Evolutionary conservation across 2,888 invertebrate species (phyloP), one percentile per base, ranked within the genome.

Genomic region (Andricus curvator): DNA sequence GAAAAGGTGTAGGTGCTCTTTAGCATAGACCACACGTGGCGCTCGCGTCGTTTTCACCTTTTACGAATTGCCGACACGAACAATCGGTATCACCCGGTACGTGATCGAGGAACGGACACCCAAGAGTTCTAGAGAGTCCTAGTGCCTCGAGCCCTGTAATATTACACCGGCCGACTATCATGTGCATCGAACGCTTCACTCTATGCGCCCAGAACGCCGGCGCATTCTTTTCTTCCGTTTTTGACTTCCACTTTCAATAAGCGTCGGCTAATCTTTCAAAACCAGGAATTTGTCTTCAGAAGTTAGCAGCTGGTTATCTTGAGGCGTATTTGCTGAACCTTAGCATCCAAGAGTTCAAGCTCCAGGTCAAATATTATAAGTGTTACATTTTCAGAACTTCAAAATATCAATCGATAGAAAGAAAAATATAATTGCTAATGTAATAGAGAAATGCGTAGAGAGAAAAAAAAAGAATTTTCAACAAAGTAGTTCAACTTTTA

Each of bases 141-240:
- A 85, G 86, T 86, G 88, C 84, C 88, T 86, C 84, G 83, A 87
- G 87, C 88, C 89, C 88, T 90, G 91, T 91, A 91, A 91, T 90
- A 90, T 89, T 90, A 91, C 83, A 91, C 90, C 91, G 88, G 83
- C 88, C 85, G 84, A 84, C 88, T 87, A 83, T 82, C 85, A 82
- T 85, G 84, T 77, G 84, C 85, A 83, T 80, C 81, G 82, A 79
- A 81, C 85, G 83, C 82, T 82, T 83, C 85, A 56, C 81, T 85
- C 82, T 83, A 78, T 78, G 80, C 81, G 78, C 67, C 76, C 80
- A 80, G 66, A 77, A 37, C 60, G 37, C 29, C 13, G 65, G 25
- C 67, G 67, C 68, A 78, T 65, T 62, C 62, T 41, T 51, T 56
- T 74, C 29, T 74, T 33, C n/a, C 56, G 20, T 13, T 81, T 67